phyloP scores from a whole-genome alignment of 2,888 invertebrate genomes.

The Cryptocephalus moraei region DNA sequence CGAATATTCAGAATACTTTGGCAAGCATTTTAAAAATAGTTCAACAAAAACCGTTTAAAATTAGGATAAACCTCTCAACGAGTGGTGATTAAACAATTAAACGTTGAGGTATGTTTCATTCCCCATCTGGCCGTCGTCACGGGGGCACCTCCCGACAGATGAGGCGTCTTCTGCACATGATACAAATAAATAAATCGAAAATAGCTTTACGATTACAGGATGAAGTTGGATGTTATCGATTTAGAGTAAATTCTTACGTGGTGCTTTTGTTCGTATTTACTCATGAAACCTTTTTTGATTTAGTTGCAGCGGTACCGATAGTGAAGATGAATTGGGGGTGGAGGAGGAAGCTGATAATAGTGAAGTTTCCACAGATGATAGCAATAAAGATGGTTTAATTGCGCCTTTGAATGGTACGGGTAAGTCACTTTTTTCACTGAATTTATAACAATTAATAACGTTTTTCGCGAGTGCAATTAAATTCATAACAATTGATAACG shows the following conservation, averaged over 20 bases:
- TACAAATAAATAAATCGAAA: too few relatives aligned
- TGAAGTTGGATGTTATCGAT: slow-evolving; percentile 17
- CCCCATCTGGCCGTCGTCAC: too few relatives aligned
- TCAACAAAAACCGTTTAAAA: slow-evolving; percentile 8
- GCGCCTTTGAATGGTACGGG: slow-evolving; percentile 1
- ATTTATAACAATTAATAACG: too few relatives aligned
- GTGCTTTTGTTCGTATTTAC: not conserved
- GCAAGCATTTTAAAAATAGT: slow-evolving; percentile 10
- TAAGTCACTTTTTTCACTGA: slow-evolving; percentile 4
- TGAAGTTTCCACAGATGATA: slow-evolving; percentile 19
- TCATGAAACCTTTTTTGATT: slow-evolving; percentile 8
- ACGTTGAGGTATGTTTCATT: slow-evolving; percentile 3
- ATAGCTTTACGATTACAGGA: slow-evolving; percentile 1
- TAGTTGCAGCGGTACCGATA: slow-evolving; percentile 27
- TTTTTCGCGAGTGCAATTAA: too few relatives aligned
- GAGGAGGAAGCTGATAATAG: slow-evolving; percentile 20
- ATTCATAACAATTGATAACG: too few relatives aligned
- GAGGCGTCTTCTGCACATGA: too few relatives aligned
- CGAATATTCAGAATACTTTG: slow-evolving; percentile 7
- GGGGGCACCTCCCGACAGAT: too few relatives aligned
- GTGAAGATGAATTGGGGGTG: slow-evolving; percentile 22
- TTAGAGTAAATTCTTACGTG: slow-evolving; percentile 7
- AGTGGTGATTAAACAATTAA: slow-evolving; percentile 12
- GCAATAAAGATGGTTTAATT: slow-evolving; percentile 10
- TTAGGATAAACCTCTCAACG: slow-evolving; percentile 11